Evolutionary conservation across 2,797 vertebrate species (phyloP), one percentile per base, ranked within the genome.

Genomic region (Setipinna tenuifilis): DNA sequence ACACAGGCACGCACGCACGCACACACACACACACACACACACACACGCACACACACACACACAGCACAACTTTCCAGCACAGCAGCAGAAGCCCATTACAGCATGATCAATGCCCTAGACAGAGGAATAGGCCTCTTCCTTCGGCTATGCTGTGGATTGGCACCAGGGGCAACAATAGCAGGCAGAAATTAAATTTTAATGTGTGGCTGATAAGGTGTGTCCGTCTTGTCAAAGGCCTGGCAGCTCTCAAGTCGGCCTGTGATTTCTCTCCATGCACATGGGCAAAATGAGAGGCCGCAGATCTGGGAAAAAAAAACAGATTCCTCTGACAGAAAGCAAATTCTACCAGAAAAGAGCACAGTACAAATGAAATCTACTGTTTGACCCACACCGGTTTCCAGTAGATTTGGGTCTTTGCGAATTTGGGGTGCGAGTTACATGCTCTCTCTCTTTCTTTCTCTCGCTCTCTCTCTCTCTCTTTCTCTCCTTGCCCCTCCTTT

Each of bases 181-280:
- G 46, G 83, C 86, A 87, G 86, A 89, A 89, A 91, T 90, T 90
- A 88, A 86, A 89, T 86, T 86, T 84, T 81, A 86, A 90, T 90
- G 83, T 87, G 85, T 86, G 86, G 86, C 87, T 87, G 89, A 89
- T 89, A 87, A 89, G 87, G 85, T 87, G 83, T 87, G 89, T 88
- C 85, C 86, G 54, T 86, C 82, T 88, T 83, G 82, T 78, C 84
- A 87, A 90, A 83, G 57, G 48, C n/a, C 1, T 82, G 83, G 83
- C 78, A 85, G 86, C 71, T 84, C 44, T 58, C 82, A 50, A 83
- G 83, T 81, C 54, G 75, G 83, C 11, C 85, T 86, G 62, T 75
- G 65, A 85, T 89, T 87, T 81, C 31, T 75, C 58, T 54, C 21
- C 14, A 6, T 83, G 57, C 61, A 57, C 44, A 81, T 84, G 58